Conservation (phyloP, 2,888 invertebrate species). For the Fragum fragum region DNA sequence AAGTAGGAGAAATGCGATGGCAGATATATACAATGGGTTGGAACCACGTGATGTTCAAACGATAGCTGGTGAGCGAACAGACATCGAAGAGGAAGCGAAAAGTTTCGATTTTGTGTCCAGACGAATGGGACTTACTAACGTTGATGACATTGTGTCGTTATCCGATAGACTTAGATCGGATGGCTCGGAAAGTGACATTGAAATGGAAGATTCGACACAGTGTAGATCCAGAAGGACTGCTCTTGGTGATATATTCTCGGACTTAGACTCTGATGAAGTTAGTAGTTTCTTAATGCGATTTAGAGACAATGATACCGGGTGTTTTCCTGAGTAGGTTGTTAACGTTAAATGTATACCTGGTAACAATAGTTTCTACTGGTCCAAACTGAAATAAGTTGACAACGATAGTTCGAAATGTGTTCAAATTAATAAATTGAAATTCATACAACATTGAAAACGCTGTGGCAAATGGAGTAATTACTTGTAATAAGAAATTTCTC, state of each 20-base stretch:
- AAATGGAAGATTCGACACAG: neutral
- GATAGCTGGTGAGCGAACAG: neutral
- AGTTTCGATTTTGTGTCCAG: conserved; percentile 14
- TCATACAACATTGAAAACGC: neutral
- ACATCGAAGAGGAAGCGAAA: conserved; percentile 23
- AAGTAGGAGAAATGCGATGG: conserved; percentile 42
- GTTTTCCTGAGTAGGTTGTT: neutral
- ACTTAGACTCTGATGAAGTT: conserved; percentile 2
- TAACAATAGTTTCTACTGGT: no score
- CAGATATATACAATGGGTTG: conserved; percentile 48
- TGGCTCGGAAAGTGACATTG: neutral
- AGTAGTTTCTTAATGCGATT: conserved; percentile 4
- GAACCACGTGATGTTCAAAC: neutral
- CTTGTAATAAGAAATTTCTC: neutral
- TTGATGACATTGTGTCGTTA: neutral
- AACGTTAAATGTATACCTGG: no score
- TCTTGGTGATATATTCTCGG: conserved; percentile 3
- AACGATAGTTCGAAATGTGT: no score
- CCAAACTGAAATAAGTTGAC: no score
- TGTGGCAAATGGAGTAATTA: conserved; percentile 6
- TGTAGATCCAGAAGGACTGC: neutral
- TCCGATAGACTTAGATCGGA: neutral
- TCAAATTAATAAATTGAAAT: no score
- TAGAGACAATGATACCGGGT: neutral
- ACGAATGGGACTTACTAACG: conserved; percentile 14